A percentile compares a stretch with the other conserved stretches of the same genome.
phyloP scores from a whole-genome alignment of 37 sponge, comb jelly and placozoan species.

The Beroe forskalii region DNA sequence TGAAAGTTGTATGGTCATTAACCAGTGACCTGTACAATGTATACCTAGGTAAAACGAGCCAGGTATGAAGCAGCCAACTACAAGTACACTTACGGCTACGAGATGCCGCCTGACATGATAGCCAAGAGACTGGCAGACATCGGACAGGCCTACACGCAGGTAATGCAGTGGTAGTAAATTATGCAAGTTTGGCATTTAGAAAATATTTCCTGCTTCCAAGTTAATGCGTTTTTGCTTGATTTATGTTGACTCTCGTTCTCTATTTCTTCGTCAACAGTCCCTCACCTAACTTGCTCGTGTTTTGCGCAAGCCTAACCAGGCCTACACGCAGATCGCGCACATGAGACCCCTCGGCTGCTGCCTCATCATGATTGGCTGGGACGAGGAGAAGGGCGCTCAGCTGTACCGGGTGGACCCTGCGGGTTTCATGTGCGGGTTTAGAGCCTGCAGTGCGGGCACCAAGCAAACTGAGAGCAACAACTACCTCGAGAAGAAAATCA shows the following conservation, averaged over 20 bases:
- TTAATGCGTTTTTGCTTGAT: too few species aligned
- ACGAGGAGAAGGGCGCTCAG: slow-evolving; percentile 72
- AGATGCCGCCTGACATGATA: slow-evolving; percentile 88
- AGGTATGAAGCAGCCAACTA: slow-evolving; percentile 89
- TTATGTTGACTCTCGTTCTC: too few species aligned
- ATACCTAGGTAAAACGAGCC: too few species aligned
- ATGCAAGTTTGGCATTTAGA: too few species aligned
- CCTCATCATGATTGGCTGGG: slow-evolving; percentile 65
- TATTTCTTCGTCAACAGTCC: too few species aligned
- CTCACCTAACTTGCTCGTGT: not conserved
- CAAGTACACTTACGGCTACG: slow-evolving; percentile 90
- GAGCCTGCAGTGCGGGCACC: slow-evolving; percentile 89
- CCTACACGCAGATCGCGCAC: slow-evolving; percentile 91
- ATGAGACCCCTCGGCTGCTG: slow-evolving; percentile 97
- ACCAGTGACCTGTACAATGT: too few species aligned
- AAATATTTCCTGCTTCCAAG: too few species aligned
- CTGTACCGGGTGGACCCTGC: slow-evolving; percentile 96
- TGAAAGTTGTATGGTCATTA: too few species aligned
- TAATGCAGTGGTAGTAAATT: too few species aligned
- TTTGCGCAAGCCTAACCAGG: slow-evolving; percentile 65
- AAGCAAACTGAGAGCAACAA: slow-evolving; percentile 97
- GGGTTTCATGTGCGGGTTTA: slow-evolving; percentile 98
- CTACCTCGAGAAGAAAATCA: slow-evolving; percentile 96
- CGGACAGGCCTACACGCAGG: slow-evolving; percentile 84
- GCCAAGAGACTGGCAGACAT: slow-evolving; percentile 93